Evolutionary conservation across 2,113 vertebrate species (phyloP).

Genomic region (Myodes glareolus): DNA sequence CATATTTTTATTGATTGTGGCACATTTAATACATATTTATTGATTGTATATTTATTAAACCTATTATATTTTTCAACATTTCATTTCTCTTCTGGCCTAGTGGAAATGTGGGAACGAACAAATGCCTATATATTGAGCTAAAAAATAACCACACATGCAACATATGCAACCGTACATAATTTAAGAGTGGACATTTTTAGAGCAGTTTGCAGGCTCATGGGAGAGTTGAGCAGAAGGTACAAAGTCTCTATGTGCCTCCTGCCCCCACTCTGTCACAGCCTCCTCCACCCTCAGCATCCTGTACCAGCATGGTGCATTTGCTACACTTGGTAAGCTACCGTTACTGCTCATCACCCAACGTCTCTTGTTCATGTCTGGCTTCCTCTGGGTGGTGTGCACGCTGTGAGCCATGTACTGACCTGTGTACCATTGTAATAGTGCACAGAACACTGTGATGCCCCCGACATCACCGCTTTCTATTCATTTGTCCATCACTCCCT

Average conservation of each 20-base stretch:
- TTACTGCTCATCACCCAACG: background rate
- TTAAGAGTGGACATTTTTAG: background rate
- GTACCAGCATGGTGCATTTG: background rate
- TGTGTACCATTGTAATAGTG: too few species aligned
- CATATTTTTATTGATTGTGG: background rate
- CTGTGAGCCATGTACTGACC: background rate
- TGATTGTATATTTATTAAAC: background rate
- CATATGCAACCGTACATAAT: too few species aligned
- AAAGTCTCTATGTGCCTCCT: too few species aligned
- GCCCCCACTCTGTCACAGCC: too few species aligned
- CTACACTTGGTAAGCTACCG: background rate
- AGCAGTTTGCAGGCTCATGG: background rate
- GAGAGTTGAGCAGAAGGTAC: background rate
- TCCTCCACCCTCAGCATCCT: too few species aligned
- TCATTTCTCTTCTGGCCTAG: background rate
- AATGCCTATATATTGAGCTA: background rate
- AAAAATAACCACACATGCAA: background rate
- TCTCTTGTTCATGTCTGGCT: background rate
- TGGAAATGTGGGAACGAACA: background rate
- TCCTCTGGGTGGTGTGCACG: background rate
- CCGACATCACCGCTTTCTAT: background rate
- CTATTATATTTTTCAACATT: background rate
- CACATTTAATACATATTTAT: background rate
- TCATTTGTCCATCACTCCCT: background rate
- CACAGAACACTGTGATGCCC: background rate